These are phyloP conservation scores for Bombus waltoni DNA, from an alignment of 1,140 invertebrate genomes.

Conservation along the genomic window DNA sequence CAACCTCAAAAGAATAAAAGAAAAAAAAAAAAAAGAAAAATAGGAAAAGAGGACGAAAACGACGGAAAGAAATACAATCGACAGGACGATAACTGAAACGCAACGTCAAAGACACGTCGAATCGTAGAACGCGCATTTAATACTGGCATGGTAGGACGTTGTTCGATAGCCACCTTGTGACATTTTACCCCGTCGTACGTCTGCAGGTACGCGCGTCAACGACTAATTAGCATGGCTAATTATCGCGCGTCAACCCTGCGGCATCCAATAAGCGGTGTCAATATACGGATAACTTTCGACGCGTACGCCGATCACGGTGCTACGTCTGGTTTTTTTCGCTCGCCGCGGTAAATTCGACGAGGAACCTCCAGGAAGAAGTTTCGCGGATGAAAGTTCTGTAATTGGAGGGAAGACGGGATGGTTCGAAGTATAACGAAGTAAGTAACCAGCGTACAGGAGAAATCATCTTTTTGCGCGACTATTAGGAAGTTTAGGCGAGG, in stretches of 20 bases:
- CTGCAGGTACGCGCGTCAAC: slow-evolving; percentile 13
- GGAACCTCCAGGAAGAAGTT: background rate
- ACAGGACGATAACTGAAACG: background rate
- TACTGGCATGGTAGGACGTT: slow-evolving; percentile 31
- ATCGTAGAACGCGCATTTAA: slow-evolving; percentile 42
- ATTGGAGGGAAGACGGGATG: background rate
- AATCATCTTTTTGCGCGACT: no score
- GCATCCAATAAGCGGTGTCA: slow-evolving; percentile 11
- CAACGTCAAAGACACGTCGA: background rate
- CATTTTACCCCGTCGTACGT: slow-evolving; percentile 8
- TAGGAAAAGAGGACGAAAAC: background rate
- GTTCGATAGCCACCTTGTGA: slow-evolving; percentile 40
- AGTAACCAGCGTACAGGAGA: no score
- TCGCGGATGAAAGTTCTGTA: background rate
- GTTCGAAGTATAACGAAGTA: background rate
- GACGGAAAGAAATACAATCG: background rate
- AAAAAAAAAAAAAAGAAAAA: background rate
- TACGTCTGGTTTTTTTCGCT: background rate
- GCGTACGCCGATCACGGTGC: background rate
- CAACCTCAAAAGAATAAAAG: background rate
- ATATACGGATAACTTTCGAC: slow-evolving; percentile 39
- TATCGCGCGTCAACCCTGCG: slow-evolving; percentile 38
- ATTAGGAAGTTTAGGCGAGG: no score
- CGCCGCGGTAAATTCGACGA: background rate
- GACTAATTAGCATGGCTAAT: slow-evolving; percentile 60